Evolutionary conservation across 2,797 vertebrate species (phyloP).

Genomic region (Argyrosomus regius): DNA sequence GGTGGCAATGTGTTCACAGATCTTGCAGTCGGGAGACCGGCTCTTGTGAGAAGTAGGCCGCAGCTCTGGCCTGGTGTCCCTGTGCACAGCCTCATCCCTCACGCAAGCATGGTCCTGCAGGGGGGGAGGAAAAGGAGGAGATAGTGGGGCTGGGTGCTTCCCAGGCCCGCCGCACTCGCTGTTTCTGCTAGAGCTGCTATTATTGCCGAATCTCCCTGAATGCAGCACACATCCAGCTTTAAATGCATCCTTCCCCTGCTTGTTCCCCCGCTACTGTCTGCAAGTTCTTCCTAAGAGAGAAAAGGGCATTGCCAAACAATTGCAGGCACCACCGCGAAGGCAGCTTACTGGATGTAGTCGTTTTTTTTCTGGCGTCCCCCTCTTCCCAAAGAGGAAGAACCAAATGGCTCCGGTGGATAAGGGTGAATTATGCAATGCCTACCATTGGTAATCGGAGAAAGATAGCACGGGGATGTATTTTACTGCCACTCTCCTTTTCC

Average conservation of each 20-base stretch:
- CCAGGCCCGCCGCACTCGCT: conserved; percentile 80
- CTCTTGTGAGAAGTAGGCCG: conserved; percentile 97
- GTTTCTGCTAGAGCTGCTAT: conserved; percentile 77
- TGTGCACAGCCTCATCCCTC: conserved; percentile 99
- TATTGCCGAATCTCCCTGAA: conserved; percentile 83
- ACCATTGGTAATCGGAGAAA: conserved; percentile 75
- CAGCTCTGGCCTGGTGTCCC: conserved; percentile 98
- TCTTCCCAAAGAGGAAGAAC: conserved; percentile 75
- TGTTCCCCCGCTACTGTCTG: conserved; percentile 77
- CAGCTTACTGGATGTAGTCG: conserved; percentile 69
- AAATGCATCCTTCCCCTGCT: conserved; percentile 83
- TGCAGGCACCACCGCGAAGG: conserved; percentile 67
- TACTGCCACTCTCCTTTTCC: conserved; percentile 77
- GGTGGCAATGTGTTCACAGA: conserved; percentile 94
- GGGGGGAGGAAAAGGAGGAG: conserved; percentile 84
- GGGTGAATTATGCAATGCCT: conserved; percentile 85
- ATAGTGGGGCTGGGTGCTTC: conserved; percentile 84
- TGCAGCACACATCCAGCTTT: conserved; percentile 84
- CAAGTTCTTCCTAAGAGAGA: conserved; percentile 79
- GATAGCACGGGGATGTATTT: conserved; percentile 62
- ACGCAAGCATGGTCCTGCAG: conserved; percentile 88
- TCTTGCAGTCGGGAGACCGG: conserved; percentile 95
- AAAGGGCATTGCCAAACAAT: conserved; percentile 82
- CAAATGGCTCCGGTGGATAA: conserved; percentile 74
- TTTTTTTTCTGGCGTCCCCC: conserved; percentile 70